Conservation (phyloP, 2,113 vertebrate species). For the Microcebus murinus region DNA sequence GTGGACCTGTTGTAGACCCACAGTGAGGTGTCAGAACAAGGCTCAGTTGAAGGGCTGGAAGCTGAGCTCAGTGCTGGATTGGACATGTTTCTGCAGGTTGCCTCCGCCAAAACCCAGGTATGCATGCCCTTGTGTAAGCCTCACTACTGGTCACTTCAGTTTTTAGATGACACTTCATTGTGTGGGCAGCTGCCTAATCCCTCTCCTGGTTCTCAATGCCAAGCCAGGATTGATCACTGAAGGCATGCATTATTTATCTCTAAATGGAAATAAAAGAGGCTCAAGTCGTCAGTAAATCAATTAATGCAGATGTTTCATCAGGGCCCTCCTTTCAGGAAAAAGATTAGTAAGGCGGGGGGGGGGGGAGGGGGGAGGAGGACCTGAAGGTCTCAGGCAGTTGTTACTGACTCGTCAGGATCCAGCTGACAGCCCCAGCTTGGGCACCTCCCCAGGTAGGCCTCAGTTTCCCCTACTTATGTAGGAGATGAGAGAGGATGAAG, state of each 20-base stretch:
- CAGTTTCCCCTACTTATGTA: background rate
- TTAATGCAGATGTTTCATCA: slow-evolving; percentile 74
- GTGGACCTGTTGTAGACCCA: background rate
- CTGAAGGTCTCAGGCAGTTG: background rate
- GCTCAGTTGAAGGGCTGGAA: background rate
- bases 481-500: too few relatives aligned
- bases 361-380: background rate
- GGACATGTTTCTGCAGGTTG: rapidly evolving
- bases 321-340: background rate
- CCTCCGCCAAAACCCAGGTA: background rate
- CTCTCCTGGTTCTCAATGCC: slow-evolving; percentile 9
- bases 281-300: slow-evolving; percentile 68
- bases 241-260: slow-evolving; percentile 77
- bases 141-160: background rate
- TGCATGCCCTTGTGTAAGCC: background rate
- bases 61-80: background rate
- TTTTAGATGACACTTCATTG: background rate
- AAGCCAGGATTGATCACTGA: background rate
- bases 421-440: background rate
- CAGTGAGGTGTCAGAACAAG: background rate
- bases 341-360: background rate
- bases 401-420: background rate
- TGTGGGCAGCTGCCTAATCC: slow-evolving; percentile 59
- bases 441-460: background rate
- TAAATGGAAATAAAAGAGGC: slow-evolving; percentile 60